phyloP scores from a whole-genome alignment of 2,797 vertebrate species.

The Hydrocynus forskahlii region DNA sequence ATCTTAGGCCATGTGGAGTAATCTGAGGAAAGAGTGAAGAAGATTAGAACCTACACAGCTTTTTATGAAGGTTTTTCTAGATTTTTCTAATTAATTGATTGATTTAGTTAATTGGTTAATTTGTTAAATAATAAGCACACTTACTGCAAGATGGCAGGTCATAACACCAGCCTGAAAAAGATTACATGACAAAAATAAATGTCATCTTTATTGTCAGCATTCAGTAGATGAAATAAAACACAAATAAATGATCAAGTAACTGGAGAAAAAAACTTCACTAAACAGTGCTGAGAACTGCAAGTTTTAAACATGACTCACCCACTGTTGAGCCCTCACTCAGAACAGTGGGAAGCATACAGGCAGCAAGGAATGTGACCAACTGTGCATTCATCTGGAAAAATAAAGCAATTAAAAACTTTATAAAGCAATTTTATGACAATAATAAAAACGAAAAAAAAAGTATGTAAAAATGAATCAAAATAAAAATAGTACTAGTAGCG shows the following conservation, averaged over 20 bases:
- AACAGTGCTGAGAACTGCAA: neutral
- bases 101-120: too few species aligned
- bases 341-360: conserved; percentile 18
- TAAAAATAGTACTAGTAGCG: too few species aligned
- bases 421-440: too few species aligned
- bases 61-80: too few species aligned
- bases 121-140: conserved; percentile 28
- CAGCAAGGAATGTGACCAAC: neutral
- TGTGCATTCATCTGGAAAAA: conserved; percentile 41
- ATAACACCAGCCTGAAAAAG: conserved; percentile 52
- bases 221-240: too few species aligned
- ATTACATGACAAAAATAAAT: neutral
- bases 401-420: too few species aligned
- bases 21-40: conserved; percentile 34
- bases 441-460: too few species aligned
- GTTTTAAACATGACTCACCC: neutral
- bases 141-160: conserved; percentile 47
- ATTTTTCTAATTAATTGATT: too few species aligned
- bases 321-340: neutral
- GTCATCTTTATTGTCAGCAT: neutral
- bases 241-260: neutral
- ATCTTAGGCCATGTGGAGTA: conserved; percentile 23
- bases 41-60: neutral
- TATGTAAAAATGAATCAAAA: too few species aligned
- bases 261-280: neutral